Base-by-base conservation (phyloP, 2,797 vertebrate species). In the Pampus argenteus region DNA sequence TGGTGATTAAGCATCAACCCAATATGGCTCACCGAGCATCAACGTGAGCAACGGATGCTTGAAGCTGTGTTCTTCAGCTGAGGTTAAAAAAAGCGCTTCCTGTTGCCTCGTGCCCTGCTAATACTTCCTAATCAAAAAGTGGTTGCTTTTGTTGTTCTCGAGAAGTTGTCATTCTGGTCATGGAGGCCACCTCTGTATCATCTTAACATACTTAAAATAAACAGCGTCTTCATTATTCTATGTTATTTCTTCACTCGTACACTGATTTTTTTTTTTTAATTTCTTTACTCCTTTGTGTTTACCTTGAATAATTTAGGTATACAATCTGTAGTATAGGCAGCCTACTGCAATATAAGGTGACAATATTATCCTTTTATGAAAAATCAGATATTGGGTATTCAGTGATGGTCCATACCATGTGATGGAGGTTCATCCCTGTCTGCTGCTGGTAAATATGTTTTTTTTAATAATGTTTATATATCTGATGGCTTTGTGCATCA, bases 381-480 rank as follows among this genome's bases (percentile, higher is more conserved):
- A 68, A 74, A 75, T 61, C 31, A 1, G 52, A 68, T 20, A 45
- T 26, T 45, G 26, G 11, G 1, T 4, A 36, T 60, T 38, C 56
- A n/a, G 6, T 70, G 42, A 48, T 38, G 28, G 28, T 61, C 34
- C 74, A 66, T 49, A 68, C 72, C 13, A 66, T 65, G 44, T 28
- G 45, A 60, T 25, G 4, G 29, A 58, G 58, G 6, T 59, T 72
- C 20, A 25, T 57, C 26, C 28, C 3, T 0, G 20, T 56, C 11
- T 47, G 28, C 1, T 3, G 44, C 7, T 49, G 44, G n/a, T 51
- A 18, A 64, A 69, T 48, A 34, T 60, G 6, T 44, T 56, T 76
- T 56, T 76, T 74, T 73, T 67, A 67, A 76, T 65, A 82, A 54
- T 69, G 52, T 71, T 68, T 67, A 47, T 58, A 48, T 59, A 56